phyloP scores from a whole-genome alignment of 2,888 invertebrate species.

The Callyntrura sp. region DNA sequence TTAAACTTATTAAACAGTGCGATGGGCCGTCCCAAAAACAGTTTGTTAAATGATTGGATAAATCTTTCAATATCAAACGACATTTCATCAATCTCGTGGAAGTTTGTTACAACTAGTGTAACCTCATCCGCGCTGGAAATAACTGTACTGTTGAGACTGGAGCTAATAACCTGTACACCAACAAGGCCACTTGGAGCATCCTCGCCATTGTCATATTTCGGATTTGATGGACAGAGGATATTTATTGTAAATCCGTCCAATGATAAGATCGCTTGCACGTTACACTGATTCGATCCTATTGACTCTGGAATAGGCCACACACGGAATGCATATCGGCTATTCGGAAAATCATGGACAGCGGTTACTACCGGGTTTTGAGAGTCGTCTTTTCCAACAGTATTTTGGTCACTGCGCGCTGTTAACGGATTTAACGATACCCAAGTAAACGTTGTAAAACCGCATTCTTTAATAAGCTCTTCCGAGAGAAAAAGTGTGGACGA shows the following conservation, averaged over 20 bases:
- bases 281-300: conserved; percentile 61
- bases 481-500: conserved; percentile 80
- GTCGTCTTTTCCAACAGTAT: background rate
- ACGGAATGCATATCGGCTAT: conserved; percentile 45
- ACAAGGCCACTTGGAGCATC: conserved; percentile 63
- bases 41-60: conserved; percentile 57
- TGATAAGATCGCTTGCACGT: conserved; percentile 56
- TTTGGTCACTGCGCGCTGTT: background rate
- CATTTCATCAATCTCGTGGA: conserved; percentile 44
- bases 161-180: background rate
- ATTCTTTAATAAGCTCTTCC: conserved; percentile 81
- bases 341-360: background rate
- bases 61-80: conserved; percentile 77
- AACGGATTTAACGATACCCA: conserved; percentile 78
- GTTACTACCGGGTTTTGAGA: background rate
- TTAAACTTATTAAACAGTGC: conserved; percentile 76
- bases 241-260: conserved; percentile 70
- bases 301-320: conserved; percentile 81
- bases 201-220: conserved; percentile 35
- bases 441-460: conserved; percentile 77
- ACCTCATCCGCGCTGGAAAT: conserved; percentile 58
- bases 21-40: conserved; percentile 75
- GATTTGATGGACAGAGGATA: conserved; percentile 16
- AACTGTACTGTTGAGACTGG: conserved; percentile 11
- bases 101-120: conserved; percentile 70